phyloP scores from a whole-genome alignment of 2,888 invertebrate species.

The Axea sp. region DNA sequence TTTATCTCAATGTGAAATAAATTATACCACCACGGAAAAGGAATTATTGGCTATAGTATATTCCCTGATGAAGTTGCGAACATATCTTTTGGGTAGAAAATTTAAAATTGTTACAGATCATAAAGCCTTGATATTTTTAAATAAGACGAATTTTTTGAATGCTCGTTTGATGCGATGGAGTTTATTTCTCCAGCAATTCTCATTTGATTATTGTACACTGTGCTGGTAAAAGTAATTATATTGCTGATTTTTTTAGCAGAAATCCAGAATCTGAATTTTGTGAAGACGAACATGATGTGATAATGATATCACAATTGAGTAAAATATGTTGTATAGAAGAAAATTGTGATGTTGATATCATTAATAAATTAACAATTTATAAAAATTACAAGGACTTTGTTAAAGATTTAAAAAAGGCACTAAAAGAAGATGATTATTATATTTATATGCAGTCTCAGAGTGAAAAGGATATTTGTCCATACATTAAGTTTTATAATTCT shows the following conservation, averaged over 20 bases:
- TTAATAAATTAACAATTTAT: background rate
- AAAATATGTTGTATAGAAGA: background rate
- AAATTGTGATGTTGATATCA: background rate
- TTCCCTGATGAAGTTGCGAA: conserved; percentile 23
- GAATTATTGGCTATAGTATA: conserved; percentile 39
- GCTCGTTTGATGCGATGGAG: conserved; percentile 10
- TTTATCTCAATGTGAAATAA: background rate
- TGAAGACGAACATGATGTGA: background rate
- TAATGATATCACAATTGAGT: background rate
- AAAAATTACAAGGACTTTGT: background rate
- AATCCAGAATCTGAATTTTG: conserved; percentile 1
- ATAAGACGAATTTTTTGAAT: conserved; percentile 1
- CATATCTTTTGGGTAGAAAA: conserved; percentile 9
- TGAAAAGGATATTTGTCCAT: background rate
- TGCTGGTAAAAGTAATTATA: background rate
- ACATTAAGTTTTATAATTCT: too few species aligned
- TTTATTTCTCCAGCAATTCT: conserved; percentile 9
- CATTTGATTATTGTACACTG: conserved; percentile 11
- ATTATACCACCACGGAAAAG: conserved; percentile 38
- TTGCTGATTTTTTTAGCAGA: conserved; percentile 7
- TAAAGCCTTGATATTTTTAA: conserved; percentile 4
- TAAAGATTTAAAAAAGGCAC: background rate
- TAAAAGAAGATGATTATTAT: background rate
- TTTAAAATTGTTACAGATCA: conserved; percentile 37
- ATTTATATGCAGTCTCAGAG: too few species aligned